Conservation (phyloP, 1,140 invertebrate genomes). For the Octopus bimaculoides region DNA sequence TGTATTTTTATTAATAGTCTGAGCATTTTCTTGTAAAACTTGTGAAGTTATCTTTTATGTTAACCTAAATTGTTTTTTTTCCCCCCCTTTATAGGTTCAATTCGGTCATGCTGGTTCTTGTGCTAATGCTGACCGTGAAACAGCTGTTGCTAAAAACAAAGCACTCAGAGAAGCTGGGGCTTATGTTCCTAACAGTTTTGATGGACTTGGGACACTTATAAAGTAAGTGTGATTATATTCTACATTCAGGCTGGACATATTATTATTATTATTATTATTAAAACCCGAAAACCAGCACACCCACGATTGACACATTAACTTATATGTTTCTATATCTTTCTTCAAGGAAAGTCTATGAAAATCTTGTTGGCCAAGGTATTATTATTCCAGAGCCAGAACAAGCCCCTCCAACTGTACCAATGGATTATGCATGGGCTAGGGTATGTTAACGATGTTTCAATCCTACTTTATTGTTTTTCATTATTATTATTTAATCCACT, state of each 20-base stretch:
- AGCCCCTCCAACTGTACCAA: conserved; percentile 96
- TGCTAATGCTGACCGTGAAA: conserved; percentile 93
- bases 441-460: conserved; percentile 56
- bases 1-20: no score
- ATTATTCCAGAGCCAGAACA: conserved; percentile 88
- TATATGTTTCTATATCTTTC: not conserved
- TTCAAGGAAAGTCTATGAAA: conserved; percentile 70
- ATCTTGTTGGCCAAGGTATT: conserved; percentile 76
- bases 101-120: conserved; percentile 99
- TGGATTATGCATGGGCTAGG: conserved; percentile 99
- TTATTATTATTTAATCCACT: no score
- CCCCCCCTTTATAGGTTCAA: conserved; percentile 69
- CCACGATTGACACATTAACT: not conserved
- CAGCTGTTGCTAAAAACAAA: conserved; percentile 88
- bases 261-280: not conserved
- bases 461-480: no score
- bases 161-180: conserved; percentile 81
- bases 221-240: conserved; percentile 50
- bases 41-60: no score
- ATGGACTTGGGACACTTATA: conserved; percentile 81
- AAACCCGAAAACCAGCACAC: not conserved
- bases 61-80: not conserved
- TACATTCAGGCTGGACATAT: no score
- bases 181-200: conserved; percentile 88
- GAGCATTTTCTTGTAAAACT: no score